Evolutionary conservation across 2,113 vertebrate genomes (phyloP).

Genomic region (Petroica traversi): DNA sequence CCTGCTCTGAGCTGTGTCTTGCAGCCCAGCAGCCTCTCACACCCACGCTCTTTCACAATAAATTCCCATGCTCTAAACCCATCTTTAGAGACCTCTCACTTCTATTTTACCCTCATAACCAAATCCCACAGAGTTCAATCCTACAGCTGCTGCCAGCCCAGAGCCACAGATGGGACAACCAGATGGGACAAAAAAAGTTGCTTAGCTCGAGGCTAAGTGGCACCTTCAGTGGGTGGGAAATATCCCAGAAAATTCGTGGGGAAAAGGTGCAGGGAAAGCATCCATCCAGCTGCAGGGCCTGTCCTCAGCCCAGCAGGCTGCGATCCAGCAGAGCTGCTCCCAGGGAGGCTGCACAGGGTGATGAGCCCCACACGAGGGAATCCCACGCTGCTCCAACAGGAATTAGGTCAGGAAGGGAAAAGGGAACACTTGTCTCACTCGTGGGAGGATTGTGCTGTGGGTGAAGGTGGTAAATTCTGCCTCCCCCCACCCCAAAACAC

Average conservation of each 20-base stretch:
- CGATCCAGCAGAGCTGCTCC: background rate
- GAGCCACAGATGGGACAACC: background rate
- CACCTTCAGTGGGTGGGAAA: background rate
- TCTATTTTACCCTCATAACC: too few relatives aligned
- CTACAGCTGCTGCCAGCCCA: background rate
- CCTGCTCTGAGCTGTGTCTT: too few relatives aligned
- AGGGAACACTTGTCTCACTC: background rate
- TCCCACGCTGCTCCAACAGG: background rate
- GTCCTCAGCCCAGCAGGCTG: background rate
- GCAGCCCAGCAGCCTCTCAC: too few relatives aligned
- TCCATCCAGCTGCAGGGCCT: background rate
- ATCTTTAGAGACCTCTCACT: too few relatives aligned
- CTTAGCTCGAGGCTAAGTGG: accelerated
- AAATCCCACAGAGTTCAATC: too few relatives aligned
- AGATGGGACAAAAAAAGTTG: background rate
- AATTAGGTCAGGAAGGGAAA: background rate
- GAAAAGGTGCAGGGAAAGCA: background rate
- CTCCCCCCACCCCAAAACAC: background rate
- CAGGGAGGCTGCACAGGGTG: background rate
- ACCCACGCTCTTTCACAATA: too few relatives aligned
- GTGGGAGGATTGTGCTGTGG: background rate
- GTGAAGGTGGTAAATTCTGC: background rate
- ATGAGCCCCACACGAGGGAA: background rate
- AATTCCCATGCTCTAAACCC: too few relatives aligned
- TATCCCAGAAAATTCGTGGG: accelerated